These are phyloP conservation scores for Excalfactoria chinensis DNA, from an alignment of 2,113 vertebrate species.

Conservation along the genomic window DNA sequence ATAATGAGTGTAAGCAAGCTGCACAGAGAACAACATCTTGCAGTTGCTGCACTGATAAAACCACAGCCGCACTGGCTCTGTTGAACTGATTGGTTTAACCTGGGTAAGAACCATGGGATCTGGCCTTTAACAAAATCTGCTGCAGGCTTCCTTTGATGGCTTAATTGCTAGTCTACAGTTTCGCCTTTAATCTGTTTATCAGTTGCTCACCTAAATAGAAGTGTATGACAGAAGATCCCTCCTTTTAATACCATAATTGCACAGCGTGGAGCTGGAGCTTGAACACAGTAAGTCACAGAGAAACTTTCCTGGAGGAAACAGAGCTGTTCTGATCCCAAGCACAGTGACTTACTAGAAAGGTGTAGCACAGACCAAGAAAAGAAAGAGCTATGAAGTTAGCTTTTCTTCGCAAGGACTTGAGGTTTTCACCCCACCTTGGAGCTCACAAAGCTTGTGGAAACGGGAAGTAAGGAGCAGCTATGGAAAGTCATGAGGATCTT, in stretches of 20 bases:
- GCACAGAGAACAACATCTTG: accelerated
- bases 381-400: background rate
- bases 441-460: background rate
- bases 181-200: constrained; percentile 30
- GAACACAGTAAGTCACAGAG: background rate
- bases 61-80: background rate
- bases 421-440: background rate
- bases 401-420: background rate
- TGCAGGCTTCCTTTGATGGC: background rate
- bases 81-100: background rate
- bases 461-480: background rate
- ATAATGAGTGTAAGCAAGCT: background rate
- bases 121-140: constrained; percentile 2
- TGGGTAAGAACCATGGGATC: constrained; percentile 12
- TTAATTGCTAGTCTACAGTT: constrained; percentile 24
- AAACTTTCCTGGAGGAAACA: background rate
- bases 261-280: background rate
- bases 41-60: background rate
- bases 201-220: background rate
- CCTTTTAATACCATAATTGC: background rate
- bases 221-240: background rate
- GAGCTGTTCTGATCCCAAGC: background rate
- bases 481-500: background rate
- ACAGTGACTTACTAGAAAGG: background rate
- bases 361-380: background rate